Evolutionary conservation across 2,113 vertebrate species (phyloP).

Genomic region (Myiopsitta monachus): DNA sequence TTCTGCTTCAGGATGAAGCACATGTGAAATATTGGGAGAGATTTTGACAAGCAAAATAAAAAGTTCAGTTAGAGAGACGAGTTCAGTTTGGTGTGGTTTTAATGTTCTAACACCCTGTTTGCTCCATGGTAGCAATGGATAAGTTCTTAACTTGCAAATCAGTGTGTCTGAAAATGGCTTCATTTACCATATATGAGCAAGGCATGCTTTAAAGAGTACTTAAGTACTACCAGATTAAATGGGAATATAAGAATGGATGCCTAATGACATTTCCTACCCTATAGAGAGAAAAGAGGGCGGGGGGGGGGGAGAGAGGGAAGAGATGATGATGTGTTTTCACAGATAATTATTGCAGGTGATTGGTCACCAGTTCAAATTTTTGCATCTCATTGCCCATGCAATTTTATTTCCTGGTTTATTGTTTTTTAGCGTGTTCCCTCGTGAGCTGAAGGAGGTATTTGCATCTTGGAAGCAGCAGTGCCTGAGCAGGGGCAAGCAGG

Average conservation of each 20-base stretch:
- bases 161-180: not conserved
- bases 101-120: not conserved
- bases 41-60: not conserved
- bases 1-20: not conserved
- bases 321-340: not conserved
- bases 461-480: constrained; percentile 94
- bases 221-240: constrained; percentile 12
- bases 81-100: not conserved
- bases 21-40: not conserved
- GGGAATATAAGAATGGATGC: constrained; percentile 34
- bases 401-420: not conserved
- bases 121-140: not conserved
- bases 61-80: not conserved
- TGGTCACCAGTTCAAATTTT: not conserved
- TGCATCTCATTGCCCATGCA: not conserved
- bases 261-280: constrained; percentile 30
- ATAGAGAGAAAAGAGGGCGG: not conserved
- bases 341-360: not conserved
- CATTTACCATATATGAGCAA: not conserved
- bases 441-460: constrained; percentile 95
- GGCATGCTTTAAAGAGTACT: not conserved
- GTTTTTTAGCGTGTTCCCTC: constrained; percentile 87
- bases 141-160: not conserved
- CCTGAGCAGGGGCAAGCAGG: constrained; percentile 84
- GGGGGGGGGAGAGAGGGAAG: not conserved